Conservation (phyloP, 2,888 invertebrate species). For the Drosophila greeni region DNA sequence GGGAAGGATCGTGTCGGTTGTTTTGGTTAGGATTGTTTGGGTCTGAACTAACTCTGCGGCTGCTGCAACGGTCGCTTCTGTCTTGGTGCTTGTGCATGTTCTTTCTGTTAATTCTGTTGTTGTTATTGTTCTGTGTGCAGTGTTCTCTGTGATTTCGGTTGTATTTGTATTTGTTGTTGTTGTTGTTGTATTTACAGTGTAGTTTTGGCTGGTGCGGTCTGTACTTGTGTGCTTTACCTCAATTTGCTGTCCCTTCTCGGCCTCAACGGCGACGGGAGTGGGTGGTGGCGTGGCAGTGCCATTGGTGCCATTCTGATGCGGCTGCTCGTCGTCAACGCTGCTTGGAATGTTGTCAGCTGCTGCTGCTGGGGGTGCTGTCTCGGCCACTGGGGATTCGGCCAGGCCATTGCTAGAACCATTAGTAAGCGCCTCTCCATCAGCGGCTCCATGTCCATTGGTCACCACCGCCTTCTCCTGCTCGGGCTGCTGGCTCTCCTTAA, state of each 20-base stretch:
- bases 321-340: conserved; percentile 54
- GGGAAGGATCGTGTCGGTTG: conserved; percentile 54
- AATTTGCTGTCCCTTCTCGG: conserved; percentile 73
- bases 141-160: conserved; percentile 52
- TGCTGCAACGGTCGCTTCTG: conserved; percentile 61
- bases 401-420: conserved; percentile 74
- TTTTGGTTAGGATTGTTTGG: conserved; percentile 57
- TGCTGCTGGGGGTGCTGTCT: conserved; percentile 53
- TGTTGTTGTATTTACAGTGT: conserved; percentile 69
- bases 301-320: conserved; percentile 73
- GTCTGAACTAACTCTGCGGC: conserved; percentile 73
- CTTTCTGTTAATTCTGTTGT: conserved; percentile 37
- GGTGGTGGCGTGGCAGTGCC: conserved; percentile 66
- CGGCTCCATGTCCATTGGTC: conserved; percentile 65
- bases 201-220: conserved; percentile 50
- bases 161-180: conserved; percentile 44
- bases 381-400: conserved; percentile 58
- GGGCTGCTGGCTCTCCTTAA: conserved; percentile 47
- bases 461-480: conserved; percentile 54
- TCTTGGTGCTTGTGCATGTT: conserved; percentile 56
- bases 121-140: conserved; percentile 44
- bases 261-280: conserved; percentile 68
- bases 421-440: conserved; percentile 46
- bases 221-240: conserved; percentile 71
- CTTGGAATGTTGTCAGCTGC: conserved; percentile 53